phyloP scores from a whole-genome alignment of 2,888 invertebrate species.

The Margaritifera margaritifera region DNA sequence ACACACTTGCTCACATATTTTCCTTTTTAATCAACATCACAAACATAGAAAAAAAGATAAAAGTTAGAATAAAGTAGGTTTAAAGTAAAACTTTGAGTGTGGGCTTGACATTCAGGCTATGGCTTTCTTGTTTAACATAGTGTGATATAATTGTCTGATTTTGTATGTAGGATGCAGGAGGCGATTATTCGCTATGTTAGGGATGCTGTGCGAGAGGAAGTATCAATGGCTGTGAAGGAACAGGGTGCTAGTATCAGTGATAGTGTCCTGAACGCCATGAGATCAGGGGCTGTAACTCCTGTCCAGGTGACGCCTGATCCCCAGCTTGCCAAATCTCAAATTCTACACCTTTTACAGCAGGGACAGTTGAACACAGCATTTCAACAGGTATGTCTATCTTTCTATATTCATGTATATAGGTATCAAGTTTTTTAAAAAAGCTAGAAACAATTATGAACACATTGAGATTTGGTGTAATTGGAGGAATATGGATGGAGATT shows the following conservation, averaged over 20 bases:
- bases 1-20: no score
- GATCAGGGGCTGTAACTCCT: constrained; percentile 84
- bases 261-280: constrained; percentile 77
- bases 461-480: no score
- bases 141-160: no score
- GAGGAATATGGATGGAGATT: no score
- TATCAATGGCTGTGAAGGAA: constrained; percentile 73
- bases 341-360: constrained; percentile 80
- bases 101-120: no score
- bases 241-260: constrained; percentile 79
- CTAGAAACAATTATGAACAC: no score
- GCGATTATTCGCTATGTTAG: constrained; percentile 63
- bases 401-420: not conserved
- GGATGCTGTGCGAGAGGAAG: constrained; percentile 66
- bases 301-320: constrained; percentile 76
- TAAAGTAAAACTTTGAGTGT: no score
- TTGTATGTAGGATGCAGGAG: constrained; percentile 62
- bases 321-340: constrained; percentile 75
- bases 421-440: no score
- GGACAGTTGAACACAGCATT: constrained; percentile 91
- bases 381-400: constrained; percentile 76
- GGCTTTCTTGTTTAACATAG: no score
- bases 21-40: no score
- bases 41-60: no score
- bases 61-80: no score